Base-by-base conservation (phyloP, 2,113 vertebrate genomes). In the Vulpes lagopus region DNA sequence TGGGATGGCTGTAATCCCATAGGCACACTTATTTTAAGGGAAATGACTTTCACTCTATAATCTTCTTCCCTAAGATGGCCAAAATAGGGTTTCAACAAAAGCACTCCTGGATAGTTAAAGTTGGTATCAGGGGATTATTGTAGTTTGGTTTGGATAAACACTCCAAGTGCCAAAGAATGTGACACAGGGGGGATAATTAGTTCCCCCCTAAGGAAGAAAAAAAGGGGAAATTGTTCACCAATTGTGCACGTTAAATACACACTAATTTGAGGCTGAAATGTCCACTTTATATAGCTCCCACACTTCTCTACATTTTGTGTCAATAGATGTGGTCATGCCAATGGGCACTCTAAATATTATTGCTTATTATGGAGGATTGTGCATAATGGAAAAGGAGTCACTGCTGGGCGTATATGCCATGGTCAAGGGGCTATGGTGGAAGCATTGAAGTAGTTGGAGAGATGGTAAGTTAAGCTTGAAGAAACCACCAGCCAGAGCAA, bases 181-280 rank as follows among this genome's bases (percentile, higher is more conserved):
- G 27, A 92, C 32, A 84, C 11, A 94, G 84, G 30, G 17, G 14
- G 57, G 94, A 94, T 78, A 81, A 80, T 90, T 81, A 92, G 14
- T 92, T 55, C 19, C 12, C 90, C 30, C 64, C 38, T 94, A 86
- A 11, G 69, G 4, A 97, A 79, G 78, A 89, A 88, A 83, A 83
- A 65, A 97, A 89, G 35, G 65, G 57, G 89, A 97, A 89, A 86
- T 1, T 43, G 43, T 82, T 81, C 88, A 85, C 87, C 92, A 93
- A 53, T 35, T 85, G 85, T 87, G 94, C 80, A 59, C 93, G 91
- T 95, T 96, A 98, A 97, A 98, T 91, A 87, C 6, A 80, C 20
- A 97, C 89, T 97, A 96, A 96, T 97, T 98, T 98, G 97, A 98
- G 91, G 94, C 94, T 96, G 17, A 57, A 97, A 96, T 90, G 79